These are phyloP conservation scores for Copidosoma floridanum DNA, from an alignment of 1,140 invertebrate species.

Conservation along the genomic window DNA sequence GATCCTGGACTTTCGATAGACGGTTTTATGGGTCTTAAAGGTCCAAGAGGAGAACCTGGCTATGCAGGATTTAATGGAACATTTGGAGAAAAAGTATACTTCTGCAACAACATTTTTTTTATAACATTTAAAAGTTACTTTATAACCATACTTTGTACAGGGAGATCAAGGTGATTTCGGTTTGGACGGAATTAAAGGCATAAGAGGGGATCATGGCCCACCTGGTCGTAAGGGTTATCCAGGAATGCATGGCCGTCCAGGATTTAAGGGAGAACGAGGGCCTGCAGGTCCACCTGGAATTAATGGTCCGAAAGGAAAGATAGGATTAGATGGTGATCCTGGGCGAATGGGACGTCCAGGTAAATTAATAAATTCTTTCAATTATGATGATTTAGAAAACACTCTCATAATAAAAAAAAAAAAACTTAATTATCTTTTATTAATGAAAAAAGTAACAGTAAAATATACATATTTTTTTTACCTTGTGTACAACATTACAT, in stretches of 20 bases:
- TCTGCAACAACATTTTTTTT: background rate
- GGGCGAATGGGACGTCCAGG: conserved; percentile 59
- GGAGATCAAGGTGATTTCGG: conserved; percentile 57
- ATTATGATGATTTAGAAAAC: no score
- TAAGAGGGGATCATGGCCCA: conserved; percentile 50
- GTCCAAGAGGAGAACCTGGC: conserved; percentile 53
- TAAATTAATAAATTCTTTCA: conserved; percentile 15
- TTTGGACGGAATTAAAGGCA: conserved; percentile 47
- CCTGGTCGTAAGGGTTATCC: conserved; percentile 46
- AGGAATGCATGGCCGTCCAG: conserved; percentile 51
- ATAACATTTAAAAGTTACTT: conserved; percentile 35
- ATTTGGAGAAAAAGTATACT: conserved; percentile 37
- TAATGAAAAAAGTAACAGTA: background rate
- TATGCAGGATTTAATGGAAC: conserved; percentile 51
- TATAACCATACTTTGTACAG: conserved; percentile 24
- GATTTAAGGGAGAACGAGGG: conserved; percentile 54
- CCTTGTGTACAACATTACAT: no score
- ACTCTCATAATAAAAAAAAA: background rate
- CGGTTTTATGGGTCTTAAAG: conserved; percentile 48
- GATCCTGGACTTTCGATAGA: conserved; percentile 48
- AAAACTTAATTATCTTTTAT: background rate
- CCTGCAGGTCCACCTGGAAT: conserved; percentile 45
- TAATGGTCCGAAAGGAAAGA: conserved; percentile 51
- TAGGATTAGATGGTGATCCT: conserved; percentile 57
- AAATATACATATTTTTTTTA: no score